Evolutionary conservation across 1,140 invertebrate species (phyloP).

Genomic region (Anthonomus grandis): DNA sequence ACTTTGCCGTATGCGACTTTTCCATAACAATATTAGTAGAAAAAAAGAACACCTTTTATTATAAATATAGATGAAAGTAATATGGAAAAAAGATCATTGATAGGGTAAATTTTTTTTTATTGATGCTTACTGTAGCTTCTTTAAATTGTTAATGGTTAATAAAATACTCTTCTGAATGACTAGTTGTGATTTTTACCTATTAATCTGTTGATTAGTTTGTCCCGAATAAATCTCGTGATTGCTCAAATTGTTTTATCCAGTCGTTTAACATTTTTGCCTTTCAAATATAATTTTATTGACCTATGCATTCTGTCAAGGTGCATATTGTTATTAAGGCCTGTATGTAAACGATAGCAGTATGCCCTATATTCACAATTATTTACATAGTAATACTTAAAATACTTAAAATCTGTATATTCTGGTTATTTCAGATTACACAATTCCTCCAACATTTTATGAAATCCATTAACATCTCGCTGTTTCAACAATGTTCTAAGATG

Average conservation of each 20-base stretch:
- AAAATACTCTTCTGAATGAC: not conserved
- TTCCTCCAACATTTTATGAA: conserved; percentile 4
- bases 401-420: not conserved
- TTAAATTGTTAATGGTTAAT: not conserved
- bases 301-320: no score
- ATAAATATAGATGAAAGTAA: no score
- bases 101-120: no score
- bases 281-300: not conserved
- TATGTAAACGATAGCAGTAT: not conserved
- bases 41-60: no score
- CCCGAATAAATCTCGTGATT: conserved; percentile 1
- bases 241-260: not conserved
- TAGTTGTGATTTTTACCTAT: conserved; percentile 1
- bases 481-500: conserved; percentile 4
- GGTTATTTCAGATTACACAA: not conserved
- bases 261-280: not conserved
- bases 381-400: not conserved
- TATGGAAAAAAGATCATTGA: no score
- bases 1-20: no score
- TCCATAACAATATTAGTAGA: no score
- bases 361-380: not conserved
- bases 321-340: not conserved
- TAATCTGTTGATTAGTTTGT: conserved; percentile 1
- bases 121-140: conserved; percentile 8
- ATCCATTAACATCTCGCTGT: conserved; percentile 2